Base-by-base conservation (phyloP, 2,113 vertebrate genomes). In the Corvus hawaiiensis region DNA sequence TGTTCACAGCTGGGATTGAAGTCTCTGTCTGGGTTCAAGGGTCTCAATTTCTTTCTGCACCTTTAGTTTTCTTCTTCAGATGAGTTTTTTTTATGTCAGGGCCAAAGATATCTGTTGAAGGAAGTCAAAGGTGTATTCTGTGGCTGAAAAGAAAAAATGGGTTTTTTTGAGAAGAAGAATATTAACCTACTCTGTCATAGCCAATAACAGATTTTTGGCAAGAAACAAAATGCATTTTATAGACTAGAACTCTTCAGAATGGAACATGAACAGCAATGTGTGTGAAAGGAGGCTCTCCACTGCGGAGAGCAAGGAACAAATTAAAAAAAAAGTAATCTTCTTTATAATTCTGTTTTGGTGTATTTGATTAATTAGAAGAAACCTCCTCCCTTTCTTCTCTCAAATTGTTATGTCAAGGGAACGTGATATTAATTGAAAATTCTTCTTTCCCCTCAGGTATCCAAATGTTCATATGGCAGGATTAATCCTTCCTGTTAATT, bases 351-450 rank as follows among this genome's bases (percentile, higher is more conserved):
- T 41, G 5, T 61, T 78, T 67, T 9, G 1, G 12, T 66, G 1
- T 84, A 18, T 72, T 64, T 76, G 69, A 79, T 82, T 94, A 61
- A 64, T 90, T 91, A 90, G 62, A 89, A 94, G 55, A 93, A 75
- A 15, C 4, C n/a, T 68, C 54, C 44, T 81, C 51, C 46, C 43
- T 80, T 84, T 87, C 76, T 87, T 94, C 35, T 69, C 35, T 28
- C 44, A 71, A 81, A 86, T 63, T 89, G 59, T 77, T 90, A 61
- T 83, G 61, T 87, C 72, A 94, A 92, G 35, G 68, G 76, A 86
- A 77, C 78, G 7, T 55, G 52, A 81, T 80, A 88, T 84, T 93
- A 94, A 95, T 71, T 94, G 90, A 86, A 94, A 92, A 89, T 77
- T 80, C 46, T 88, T 80, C 39, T 74, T 94, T 86, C 56, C 86